Evolutionary conservation across 2,888 invertebrate species (phyloP).

Genomic region (Acleris literana): DNA sequence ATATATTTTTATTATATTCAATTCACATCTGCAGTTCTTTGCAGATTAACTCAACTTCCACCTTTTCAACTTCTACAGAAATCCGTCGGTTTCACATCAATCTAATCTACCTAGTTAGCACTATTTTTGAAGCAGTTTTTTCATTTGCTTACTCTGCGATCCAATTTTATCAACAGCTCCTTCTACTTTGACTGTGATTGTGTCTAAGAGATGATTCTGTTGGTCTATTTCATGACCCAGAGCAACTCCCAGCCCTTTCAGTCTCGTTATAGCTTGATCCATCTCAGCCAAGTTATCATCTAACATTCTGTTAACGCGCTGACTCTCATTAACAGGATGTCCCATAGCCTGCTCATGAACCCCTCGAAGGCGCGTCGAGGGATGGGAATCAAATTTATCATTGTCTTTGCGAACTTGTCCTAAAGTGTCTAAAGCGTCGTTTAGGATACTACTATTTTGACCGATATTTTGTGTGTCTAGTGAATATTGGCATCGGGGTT

Average conservation of each 20-base stretch:
- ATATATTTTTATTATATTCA: neutral
- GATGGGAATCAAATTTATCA: conserved; percentile 84
- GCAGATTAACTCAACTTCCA: neutral
- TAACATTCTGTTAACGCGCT: conserved; percentile 87
- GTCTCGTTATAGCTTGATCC: conserved; percentile 91
- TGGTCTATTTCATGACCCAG: conserved; percentile 94
- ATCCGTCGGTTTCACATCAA: neutral
- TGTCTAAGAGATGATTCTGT: conserved; percentile 94
- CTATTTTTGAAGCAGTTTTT: conserved; percentile 89
- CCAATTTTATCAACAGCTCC: conserved; percentile 91
- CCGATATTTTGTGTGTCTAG: conserved; percentile 55
- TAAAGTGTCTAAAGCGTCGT: conserved; percentile 60
- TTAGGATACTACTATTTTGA: conserved; percentile 66
- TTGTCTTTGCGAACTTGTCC: conserved; percentile 45
- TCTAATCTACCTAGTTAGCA: conserved; percentile 15
- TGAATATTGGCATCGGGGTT: conserved; percentile 70
- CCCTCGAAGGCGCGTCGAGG: conserved; percentile 85
- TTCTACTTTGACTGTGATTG: conserved; percentile 93
- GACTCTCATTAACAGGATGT: conserved; percentile 75
- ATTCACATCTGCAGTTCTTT: neutral
- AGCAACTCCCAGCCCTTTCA: conserved; percentile 93
- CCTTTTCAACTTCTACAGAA: neutral
- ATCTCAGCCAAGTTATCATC: conserved; percentile 94
- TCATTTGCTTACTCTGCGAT: conserved; percentile 95
- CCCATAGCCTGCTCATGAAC: conserved; percentile 67